These are phyloP conservation scores for Heterodera filipjevi DNA, from an alignment of 2,888 invertebrate species.

Conservation along the genomic window DNA sequence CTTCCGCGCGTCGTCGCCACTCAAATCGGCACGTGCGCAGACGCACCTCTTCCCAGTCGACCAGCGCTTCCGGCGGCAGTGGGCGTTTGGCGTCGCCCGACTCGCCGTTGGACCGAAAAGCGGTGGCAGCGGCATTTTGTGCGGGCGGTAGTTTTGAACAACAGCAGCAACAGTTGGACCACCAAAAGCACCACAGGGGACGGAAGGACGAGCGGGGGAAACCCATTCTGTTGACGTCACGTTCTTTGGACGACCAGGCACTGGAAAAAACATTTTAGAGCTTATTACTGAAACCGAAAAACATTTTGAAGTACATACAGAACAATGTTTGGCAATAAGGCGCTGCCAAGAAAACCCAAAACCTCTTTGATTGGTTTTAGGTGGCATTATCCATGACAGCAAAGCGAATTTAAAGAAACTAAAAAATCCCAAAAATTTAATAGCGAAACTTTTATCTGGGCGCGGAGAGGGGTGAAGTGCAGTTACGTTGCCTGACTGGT, in stretches of 20 bases:
- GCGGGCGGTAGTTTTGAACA: conserved; percentile 19
- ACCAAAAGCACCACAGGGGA: neutral
- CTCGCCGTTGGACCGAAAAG: conserved; percentile 40
- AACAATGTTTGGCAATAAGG: too few relatives aligned
- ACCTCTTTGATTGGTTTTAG: too few relatives aligned
- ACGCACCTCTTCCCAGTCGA: conserved; percentile 35
- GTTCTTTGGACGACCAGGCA: conserved; percentile 52
- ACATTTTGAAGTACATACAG: too few relatives aligned
- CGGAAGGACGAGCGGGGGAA: conserved; percentile 26
- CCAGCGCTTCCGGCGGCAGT: conserved; percentile 27
- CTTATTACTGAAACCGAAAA: too few relatives aligned
- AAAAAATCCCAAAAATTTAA: too few relatives aligned
- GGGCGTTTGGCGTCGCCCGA: conserved; percentile 40
- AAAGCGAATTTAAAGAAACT: too few relatives aligned
- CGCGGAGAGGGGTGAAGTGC: too few relatives aligned
- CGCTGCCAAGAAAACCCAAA: too few relatives aligned
- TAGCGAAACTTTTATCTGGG: too few relatives aligned
- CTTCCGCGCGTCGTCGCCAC: neutral
- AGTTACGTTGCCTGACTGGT: too few relatives aligned
- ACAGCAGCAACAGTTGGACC: neutral
- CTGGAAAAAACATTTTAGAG: too few relatives aligned
- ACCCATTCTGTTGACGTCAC: conserved; percentile 45
- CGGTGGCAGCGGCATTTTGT: conserved; percentile 41
- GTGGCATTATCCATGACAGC: too few relatives aligned
- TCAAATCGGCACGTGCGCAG: conserved; percentile 19